Conservation (phyloP, 1,140 invertebrate species). For the Cyphomyrmex costatus region DNA sequence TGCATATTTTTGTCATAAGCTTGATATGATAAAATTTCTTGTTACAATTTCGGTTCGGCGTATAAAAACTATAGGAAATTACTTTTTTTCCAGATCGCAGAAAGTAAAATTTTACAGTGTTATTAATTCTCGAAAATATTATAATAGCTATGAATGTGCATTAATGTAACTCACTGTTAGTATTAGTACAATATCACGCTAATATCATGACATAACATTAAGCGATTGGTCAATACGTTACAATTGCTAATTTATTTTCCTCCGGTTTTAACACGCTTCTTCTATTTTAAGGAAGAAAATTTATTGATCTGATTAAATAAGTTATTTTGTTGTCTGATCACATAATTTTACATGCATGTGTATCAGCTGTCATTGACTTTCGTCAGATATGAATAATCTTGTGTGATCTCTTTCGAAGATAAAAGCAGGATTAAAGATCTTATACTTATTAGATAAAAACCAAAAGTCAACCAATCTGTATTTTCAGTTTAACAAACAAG, state of each 20-base stretch:
- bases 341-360: conserved; percentile 3
- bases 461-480: neutral
- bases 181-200: too few species aligned
- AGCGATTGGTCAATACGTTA: neutral
- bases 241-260: neutral
- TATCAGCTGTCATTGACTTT: neutral
- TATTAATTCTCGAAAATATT: conserved; percentile 37
- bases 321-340: neutral
- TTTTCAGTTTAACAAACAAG: neutral
- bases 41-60: too few species aligned
- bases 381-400: neutral
- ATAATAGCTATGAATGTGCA: neutral
- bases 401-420: neutral
- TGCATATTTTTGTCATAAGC: too few species aligned
- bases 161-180: neutral
- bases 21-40: too few species aligned
- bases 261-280: neutral
- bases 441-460: neutral
- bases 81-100: too few species aligned
- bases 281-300: neutral
- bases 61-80: too few species aligned
- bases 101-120: neutral
- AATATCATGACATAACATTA: neutral
- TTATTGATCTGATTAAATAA: conserved; percentile 16
- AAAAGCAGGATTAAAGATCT: neutral